phyloP scores from a whole-genome alignment of 2,888 invertebrate species.

The Clunio marinus region DNA sequence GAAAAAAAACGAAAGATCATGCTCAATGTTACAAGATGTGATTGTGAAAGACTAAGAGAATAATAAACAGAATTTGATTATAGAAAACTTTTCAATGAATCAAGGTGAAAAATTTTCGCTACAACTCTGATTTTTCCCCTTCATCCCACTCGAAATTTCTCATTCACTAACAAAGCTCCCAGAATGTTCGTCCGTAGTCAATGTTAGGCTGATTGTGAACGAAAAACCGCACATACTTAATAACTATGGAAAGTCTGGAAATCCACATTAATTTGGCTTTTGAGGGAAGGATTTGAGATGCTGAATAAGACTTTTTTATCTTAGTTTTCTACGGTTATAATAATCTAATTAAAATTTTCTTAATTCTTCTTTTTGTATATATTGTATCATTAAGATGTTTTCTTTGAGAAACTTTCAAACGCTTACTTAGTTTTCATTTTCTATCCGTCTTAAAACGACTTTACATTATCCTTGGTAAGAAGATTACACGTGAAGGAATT shows the following conservation, averaged over 20 bases:
- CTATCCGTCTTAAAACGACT: too few species aligned
- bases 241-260: too few species aligned
- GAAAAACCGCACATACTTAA: slow-evolving; percentile 25
- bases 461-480: slow-evolving; percentile 2
- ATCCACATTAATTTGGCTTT: neutral
- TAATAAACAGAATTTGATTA: slow-evolving; percentile 4
- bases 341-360: too few species aligned
- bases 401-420: too few species aligned
- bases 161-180: slow-evolving; percentile 17
- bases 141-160: slow-evolving; percentile 11
- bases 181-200: neutral
- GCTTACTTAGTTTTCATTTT: too few species aligned
- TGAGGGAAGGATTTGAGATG: too few species aligned
- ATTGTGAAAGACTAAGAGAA: neutral
- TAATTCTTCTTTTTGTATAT: too few species aligned
- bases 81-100: neutral
- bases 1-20: too few species aligned
- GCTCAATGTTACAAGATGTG: neutral
- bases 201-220: slow-evolving; percentile 38
- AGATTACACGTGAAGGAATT: neutral
- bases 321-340: too few species aligned
- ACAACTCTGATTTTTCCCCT: neutral
- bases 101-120: slow-evolving; percentile 8
- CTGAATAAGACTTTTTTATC: too few species aligned
- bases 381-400: too few species aligned